Evolutionary conservation across 2,888 invertebrate genomes (phyloP).

Genomic region (Uropetala carovei): DNA sequence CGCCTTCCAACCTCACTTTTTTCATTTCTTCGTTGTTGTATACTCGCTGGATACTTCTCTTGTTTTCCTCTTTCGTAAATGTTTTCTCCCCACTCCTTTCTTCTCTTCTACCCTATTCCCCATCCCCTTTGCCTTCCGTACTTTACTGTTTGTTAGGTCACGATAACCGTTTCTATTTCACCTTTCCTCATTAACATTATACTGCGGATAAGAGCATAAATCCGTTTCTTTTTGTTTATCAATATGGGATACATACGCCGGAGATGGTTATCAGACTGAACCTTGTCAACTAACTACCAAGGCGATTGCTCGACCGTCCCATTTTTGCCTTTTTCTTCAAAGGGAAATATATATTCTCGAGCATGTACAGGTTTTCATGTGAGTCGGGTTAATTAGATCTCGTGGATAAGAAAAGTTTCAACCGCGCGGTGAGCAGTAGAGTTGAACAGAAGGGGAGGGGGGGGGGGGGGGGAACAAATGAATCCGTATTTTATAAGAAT

Average conservation of each 20-base stretch:
- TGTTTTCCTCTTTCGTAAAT: too few relatives aligned
- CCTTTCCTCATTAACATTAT: not conserved
- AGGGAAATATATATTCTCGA: not conserved
- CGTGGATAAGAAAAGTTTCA: not conserved
- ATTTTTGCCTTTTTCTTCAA: not conserved
- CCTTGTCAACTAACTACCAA: too few relatives aligned
- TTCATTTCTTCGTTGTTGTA: too few relatives aligned
- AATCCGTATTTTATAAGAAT: slow-evolving; percentile 2
- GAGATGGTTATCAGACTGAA: not conserved
- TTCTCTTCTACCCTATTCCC: too few relatives aligned
- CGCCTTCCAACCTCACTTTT: too few relatives aligned
- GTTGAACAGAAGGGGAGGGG: not conserved
- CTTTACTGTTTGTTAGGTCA: too few relatives aligned
- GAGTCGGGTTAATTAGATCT: slow-evolving; percentile 39
- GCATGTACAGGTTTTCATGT: slow-evolving; percentile 45
- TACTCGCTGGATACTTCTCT: too few relatives aligned
- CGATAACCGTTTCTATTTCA: not conserved
- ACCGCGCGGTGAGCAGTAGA: not conserved
- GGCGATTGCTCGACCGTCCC: not conserved
- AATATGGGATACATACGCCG: not conserved
- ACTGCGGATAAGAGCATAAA: not conserved
- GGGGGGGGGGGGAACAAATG: slow-evolving; percentile 21
- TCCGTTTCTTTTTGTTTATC: not conserved
- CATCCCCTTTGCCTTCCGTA: too few relatives aligned
- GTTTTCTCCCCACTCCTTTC: too few relatives aligned